Conservation (phyloP, 1,140 invertebrate genomes). For the Drosophila prosaltans region DNA sequence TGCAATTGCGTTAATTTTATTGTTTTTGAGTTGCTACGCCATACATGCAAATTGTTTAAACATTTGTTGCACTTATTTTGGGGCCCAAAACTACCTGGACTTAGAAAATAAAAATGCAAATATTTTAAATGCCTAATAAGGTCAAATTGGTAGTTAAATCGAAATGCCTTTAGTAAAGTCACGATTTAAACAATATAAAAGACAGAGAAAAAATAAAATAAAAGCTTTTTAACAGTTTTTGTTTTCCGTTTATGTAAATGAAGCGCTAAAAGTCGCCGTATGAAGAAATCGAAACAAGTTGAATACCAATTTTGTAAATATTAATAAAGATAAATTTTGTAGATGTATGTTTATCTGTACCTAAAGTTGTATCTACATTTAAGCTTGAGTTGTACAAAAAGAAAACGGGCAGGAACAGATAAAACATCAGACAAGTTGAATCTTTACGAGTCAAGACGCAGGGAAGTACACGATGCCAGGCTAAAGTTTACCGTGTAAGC, state of each 20-base stretch:
- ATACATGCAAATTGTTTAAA: background rate
- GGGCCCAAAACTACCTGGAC: background rate
- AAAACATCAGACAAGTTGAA: background rate
- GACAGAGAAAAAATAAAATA: background rate
- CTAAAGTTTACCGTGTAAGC: no score
- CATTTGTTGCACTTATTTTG: background rate
- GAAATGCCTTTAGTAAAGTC: constrained; percentile 3
- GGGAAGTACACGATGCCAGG: no score
- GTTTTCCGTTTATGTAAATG: background rate
- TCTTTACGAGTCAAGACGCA: no score
- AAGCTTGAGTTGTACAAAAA: background rate
- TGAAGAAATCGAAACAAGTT: background rate
- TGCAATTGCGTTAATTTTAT: background rate
- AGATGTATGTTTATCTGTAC: background rate
- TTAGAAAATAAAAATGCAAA: background rate
- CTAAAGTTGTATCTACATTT: background rate
- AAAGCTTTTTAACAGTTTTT: background rate
- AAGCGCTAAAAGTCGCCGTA: background rate
- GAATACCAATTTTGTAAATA: background rate
- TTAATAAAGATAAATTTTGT: background rate
- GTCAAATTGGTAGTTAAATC: constrained; percentile 3
- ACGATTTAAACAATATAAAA: background rate
- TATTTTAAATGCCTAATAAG: background rate
- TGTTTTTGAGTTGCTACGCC: background rate
- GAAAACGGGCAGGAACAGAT: background rate